Percentiles rank a stretch among this genome's conserved stretches.
Evolutionary conservation across 2,113 vertebrate genomes (phyloP).

Genomic region (Prinia subflava): DNA sequence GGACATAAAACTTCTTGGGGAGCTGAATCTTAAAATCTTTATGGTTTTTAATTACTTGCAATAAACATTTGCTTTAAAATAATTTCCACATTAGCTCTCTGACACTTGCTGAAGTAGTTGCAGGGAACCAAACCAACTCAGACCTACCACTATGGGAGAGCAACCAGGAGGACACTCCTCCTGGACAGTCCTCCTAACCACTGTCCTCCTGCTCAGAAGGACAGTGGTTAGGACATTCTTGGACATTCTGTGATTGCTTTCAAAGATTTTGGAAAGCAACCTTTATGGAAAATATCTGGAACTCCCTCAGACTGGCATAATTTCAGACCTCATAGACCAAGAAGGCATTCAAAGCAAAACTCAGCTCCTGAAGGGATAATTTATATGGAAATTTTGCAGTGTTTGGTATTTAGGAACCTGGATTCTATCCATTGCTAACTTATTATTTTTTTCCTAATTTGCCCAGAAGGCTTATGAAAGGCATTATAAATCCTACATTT

Average conservation of each 20-base stretch:
- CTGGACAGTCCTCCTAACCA: neutral
- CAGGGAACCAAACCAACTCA: neutral
- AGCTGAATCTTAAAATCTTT: neutral
- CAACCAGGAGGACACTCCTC: neutral
- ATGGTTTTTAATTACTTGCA: neutral
- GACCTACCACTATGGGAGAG: neutral
- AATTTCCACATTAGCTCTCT: neutral
- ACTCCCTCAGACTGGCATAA: conserved; percentile 72
- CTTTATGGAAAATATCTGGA: conserved; percentile 72
- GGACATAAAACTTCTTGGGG: neutral
- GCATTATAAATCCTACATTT: conserved; percentile 39
- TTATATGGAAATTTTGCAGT: conserved; percentile 77
- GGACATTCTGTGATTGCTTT: conserved; percentile 56
- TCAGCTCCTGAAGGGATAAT: conserved; percentile 73
- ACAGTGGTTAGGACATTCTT: conserved; percentile 47
- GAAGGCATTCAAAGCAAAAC: conserved; percentile 72
- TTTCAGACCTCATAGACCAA: conserved; percentile 76
- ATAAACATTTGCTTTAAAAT: conserved; percentile 2
- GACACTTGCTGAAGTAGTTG: neutral
- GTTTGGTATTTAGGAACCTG: conserved; percentile 67
- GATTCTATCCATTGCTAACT: conserved; percentile 62
- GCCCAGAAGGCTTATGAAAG: conserved; percentile 66
- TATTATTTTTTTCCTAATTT: conserved; percentile 61
- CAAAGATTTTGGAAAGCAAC: conserved; percentile 67
- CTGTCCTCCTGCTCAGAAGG: neutral